phyloP scores from a whole-genome alignment of 1,140 invertebrate species.

The Cotesia glomerata region DNA sequence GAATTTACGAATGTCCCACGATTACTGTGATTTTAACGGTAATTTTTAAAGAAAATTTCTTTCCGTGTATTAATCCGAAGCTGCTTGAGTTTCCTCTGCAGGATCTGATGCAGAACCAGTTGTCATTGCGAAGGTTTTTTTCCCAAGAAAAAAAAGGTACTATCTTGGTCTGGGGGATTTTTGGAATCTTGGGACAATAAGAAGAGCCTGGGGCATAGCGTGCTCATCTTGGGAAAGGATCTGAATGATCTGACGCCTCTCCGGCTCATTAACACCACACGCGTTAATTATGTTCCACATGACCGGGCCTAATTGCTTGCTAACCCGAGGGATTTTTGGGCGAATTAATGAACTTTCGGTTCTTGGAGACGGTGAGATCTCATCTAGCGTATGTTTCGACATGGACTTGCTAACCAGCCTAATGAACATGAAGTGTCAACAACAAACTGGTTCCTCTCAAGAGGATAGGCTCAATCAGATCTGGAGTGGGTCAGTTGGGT shows the following conservation, averaged over 20 bases:
- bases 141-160: neutral
- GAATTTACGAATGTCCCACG: no score
- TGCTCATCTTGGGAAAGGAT: slow-evolving; percentile 31
- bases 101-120: neutral
- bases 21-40: no score
- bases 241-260: slow-evolving; percentile 50
- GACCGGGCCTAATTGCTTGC: slow-evolving; percentile 55
- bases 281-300: slow-evolving; percentile 57
- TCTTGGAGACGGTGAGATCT: slow-evolving; percentile 35
- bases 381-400: slow-evolving; percentile 37
- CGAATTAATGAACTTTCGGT: no score
- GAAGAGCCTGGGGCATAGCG: neutral
- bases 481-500: no score
- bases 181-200: neutral
- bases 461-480: no score
- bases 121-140: neutral
- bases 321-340: slow-evolving; percentile 32
- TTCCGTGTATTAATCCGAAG: no score
- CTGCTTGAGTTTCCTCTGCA: neutral
- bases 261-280: slow-evolving; percentile 54
- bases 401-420: slow-evolving; percentile 55
- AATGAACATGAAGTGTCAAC: slow-evolving; percentile 37
- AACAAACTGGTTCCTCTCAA: neutral
- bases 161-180: no score
- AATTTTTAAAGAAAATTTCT: no score